Percentiles rank a stretch among this genome's conserved stretches.
Evolutionary conservation across 2,888 invertebrate genomes (phyloP).

Genomic region (Temnothorax rugatulus): DNA sequence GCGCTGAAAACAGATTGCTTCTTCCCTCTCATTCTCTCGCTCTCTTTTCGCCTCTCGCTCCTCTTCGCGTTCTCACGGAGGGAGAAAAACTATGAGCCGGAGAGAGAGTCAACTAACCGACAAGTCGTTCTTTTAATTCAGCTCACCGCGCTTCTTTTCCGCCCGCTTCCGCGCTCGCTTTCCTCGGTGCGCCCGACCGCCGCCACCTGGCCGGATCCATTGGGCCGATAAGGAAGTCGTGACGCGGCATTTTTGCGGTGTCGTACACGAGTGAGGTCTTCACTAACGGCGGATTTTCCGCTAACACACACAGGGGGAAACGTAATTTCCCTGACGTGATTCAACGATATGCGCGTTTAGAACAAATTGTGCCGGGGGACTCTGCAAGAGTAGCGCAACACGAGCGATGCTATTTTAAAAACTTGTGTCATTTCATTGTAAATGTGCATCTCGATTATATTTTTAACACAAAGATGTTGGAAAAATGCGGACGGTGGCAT

Average conservation of each 20-base stretch:
- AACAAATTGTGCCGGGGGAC: not conserved
- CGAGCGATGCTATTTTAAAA: not conserved
- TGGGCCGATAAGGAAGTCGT: conserved; percentile 61
- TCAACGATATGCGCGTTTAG: conserved; percentile 1
- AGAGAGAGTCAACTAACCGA: conserved; percentile 81
- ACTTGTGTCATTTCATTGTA: not conserved
- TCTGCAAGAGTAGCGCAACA: not conserved
- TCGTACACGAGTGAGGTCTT: conserved; percentile 41
- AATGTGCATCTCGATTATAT: not conserved
- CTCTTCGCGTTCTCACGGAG: conserved; percentile 83
- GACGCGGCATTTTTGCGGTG: conserved; percentile 54
- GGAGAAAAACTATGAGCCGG: conserved; percentile 66
- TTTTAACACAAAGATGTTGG: not conserved
- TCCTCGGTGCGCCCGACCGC: conserved; percentile 22
- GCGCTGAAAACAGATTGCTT: conserved; percentile 85
- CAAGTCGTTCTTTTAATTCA: conserved; percentile 84
- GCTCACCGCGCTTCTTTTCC: conserved; percentile 71
- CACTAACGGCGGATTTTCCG: conserved; percentile 47
- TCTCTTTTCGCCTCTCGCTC: conserved; percentile 12
- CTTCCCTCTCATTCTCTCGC: conserved; percentile 84
- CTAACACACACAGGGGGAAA: not conserved
- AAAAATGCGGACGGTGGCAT: not conserved
- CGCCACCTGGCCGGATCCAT: conserved; percentile 70
- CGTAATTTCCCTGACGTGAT: conserved; percentile 28
- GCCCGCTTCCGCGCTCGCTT: conserved; percentile 60